A percentile compares a stretch with the other conserved stretches of the same genome.
Evolutionary conservation across 2,888 invertebrate species (phyloP).

Genomic region (Cheilosia variabilis): DNA sequence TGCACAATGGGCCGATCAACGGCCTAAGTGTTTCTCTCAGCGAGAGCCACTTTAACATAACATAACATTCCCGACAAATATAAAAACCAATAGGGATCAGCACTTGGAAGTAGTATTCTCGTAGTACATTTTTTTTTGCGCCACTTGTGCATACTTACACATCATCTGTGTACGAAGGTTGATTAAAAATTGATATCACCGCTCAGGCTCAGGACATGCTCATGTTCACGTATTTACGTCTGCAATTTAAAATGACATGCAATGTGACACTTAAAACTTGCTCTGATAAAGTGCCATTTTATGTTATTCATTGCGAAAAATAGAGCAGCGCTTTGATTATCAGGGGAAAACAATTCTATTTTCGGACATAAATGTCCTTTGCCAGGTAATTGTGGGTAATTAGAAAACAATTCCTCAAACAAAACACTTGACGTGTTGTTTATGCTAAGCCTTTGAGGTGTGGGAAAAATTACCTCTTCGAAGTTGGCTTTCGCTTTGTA

Average conservation of each 20-base stretch:
- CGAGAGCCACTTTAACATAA: too few relatives aligned
- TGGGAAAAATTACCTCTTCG: too few relatives aligned
- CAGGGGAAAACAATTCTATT: constrained; percentile 4
- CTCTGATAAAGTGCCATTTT: constrained; percentile 2
- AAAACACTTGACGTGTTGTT: too few relatives aligned
- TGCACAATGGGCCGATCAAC: too few relatives aligned
- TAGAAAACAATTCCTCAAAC: background rate
- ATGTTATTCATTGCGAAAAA: constrained; percentile 11
- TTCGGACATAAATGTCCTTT: background rate
- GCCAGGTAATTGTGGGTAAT: constrained; percentile 9
- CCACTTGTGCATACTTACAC: too few relatives aligned
- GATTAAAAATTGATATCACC: background rate
- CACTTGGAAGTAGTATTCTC: background rate
- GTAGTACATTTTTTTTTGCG: background rate
- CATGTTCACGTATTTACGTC: background rate
- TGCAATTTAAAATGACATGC: constrained; percentile 14
- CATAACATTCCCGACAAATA: background rate
- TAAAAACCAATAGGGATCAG: background rate
- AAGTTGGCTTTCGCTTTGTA: too few relatives aligned
- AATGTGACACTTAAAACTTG: constrained; percentile 13
- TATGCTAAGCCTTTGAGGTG: too few relatives aligned
- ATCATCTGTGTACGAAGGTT: too few relatives aligned
- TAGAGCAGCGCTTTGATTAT: background rate
- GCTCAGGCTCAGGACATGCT: background rate
- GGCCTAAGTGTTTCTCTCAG: too few relatives aligned